Percentiles rank a stretch among this genome's conserved stretches.
phyloP scores from a whole-genome alignment of 2,113 vertebrate species.

The Eulacestoma nigropectus region DNA sequence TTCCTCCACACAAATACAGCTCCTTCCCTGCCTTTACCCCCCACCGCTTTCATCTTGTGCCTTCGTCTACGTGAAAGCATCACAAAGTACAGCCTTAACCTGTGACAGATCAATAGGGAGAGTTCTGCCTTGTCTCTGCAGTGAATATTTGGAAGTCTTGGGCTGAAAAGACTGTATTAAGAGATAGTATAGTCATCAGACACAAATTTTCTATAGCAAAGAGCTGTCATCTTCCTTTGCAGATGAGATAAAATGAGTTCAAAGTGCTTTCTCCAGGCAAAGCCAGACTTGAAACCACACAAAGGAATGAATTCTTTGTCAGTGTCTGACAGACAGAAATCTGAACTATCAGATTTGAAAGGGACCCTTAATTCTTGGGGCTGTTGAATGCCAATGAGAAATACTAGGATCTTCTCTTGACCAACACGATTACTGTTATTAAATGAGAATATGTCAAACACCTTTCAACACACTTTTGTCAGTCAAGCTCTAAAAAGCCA shows the following conservation, averaged over 20 bases:
- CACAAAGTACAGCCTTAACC: background rate
- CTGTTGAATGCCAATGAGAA: constrained; percentile 26
- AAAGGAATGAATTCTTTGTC: constrained; percentile 14
- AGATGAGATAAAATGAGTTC: constrained; percentile 48
- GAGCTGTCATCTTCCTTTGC: constrained; percentile 17
- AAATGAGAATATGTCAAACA: background rate
- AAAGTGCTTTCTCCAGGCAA: constrained; percentile 52
- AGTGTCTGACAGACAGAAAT: constrained; percentile 1
- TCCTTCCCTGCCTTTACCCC: background rate
- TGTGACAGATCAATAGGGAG: background rate
- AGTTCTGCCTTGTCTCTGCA: background rate
- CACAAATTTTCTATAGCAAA: background rate
- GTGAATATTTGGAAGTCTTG: background rate
- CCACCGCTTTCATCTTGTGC: background rate
- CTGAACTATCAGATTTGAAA: background rate
- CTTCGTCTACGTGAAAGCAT: background rate
- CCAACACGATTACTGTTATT: background rate
- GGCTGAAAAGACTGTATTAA: background rate
- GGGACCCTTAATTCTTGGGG: background rate
- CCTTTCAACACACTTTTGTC: background rate
- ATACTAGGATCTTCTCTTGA: background rate
- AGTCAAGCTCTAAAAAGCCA: constrained; percentile 3
- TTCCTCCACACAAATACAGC: background rate
- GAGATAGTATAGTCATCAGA: background rate
- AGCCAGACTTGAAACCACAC: background rate